Evolutionary conservation across 1,140 invertebrate genomes (phyloP).

Genomic region (Polypedilum vanderplanki): DNA sequence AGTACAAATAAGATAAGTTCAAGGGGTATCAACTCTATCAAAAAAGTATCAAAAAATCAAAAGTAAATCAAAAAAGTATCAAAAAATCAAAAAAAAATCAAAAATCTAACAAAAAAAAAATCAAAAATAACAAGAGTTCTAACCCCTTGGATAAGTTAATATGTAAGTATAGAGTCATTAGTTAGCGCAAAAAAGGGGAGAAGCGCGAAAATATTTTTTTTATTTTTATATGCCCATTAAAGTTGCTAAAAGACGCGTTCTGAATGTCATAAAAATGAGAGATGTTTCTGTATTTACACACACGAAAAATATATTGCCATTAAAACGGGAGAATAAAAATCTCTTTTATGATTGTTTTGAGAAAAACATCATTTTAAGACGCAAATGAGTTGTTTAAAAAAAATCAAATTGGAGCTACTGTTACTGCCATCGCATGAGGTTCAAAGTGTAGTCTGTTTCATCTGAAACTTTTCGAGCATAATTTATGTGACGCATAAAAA

Average conservation of each 20-base stretch:
- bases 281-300: neutral
- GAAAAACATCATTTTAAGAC: neutral
- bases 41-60: too few relatives aligned
- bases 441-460: too few relatives aligned
- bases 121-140: too few relatives aligned
- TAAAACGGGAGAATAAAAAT: neutral
- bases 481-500: too few relatives aligned
- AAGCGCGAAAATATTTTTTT: neutral
- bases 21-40: too few relatives aligned
- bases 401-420: neutral
- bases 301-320: neutral
- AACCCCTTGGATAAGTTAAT: too few relatives aligned
- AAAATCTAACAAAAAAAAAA: too few relatives aligned
- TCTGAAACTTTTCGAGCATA: too few relatives aligned
- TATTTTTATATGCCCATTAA: neutral
- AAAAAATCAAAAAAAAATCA: too few relatives aligned
- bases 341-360: constrained; percentile 3
- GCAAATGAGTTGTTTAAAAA: constrained; percentile 9
- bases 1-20: too few relatives aligned
- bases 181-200: neutral
- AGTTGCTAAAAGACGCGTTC: neutral
- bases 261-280: constrained; percentile 10
- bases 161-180: neutral
- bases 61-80: too few relatives aligned
- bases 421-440: neutral